Evolutionary conservation across 2,113 vertebrate species (phyloP), one percentile per base, ranked within the genome.

Genomic region (Phyllostomus discolor): DNA sequence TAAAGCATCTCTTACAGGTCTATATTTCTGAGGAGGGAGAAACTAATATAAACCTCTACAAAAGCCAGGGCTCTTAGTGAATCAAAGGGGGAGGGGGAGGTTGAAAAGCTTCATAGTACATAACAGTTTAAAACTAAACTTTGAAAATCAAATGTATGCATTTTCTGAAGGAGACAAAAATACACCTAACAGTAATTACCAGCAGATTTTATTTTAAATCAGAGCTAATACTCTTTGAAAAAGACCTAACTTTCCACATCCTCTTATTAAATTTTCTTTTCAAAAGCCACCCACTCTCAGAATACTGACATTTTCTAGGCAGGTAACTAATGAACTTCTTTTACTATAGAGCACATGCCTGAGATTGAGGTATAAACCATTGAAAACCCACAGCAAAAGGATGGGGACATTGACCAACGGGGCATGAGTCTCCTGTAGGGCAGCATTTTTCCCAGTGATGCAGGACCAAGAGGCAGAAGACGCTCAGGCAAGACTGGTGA

Each of bases 131-230:
- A 89, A 89, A 62, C 43, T 79, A 86, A 95, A 78, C 16, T 59
- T 81, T 67, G 50, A 59, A 26, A 16, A 70, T 89, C 24, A 83
- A 70, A 69, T 84, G 16, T 16, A 43, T 69, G 43, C 20, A 76
- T 91, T 91, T 87, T 76, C 38, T 54, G 31, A 81, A 76, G 3
- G 41, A 66, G 11, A 88, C 24, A 75, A 87, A 91, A 57, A 28
- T 35, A 50, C 1, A 33, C 19, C 8, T 26, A 78, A 11, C 80
- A 80, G 41, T 43, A 52, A 78, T 89, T 82, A 85, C 17, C 28
- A 85, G 33, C 26, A 78, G 15, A 41, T 82, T 89, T 96, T 72
- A 91, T 91, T 89, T 95, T 66, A 89, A 94, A 91, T 88, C 52
- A 26, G 28, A 82, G n/a, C 19, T 87, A 84, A 85, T 70, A 89